Evolutionary conservation across 1,140 invertebrate species (phyloP), one percentile per base, ranked within the genome.

Genomic region (Dolichoris vasculosae): DNA sequence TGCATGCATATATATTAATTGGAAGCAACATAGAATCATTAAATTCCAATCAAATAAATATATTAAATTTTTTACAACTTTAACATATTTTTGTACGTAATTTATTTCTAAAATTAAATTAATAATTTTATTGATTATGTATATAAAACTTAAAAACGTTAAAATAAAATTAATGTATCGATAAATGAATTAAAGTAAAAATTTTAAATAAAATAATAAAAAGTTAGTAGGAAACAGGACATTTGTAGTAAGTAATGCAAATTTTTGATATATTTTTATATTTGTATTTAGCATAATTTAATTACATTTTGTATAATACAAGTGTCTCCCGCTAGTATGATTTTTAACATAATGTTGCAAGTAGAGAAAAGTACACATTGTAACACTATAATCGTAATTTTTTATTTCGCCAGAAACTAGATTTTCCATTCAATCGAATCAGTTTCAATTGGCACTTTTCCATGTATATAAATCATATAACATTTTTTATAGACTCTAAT

Each of bases 251-350:
- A 75, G n/a, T n/a, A 46, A 11, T 48, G 17, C 4, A 48, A 43
- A 0, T 40, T 73, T 73, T 26, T 40, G 35, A 11, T 40, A 17
- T 76, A 51, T 35, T 32, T 51, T 26, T 83, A 55, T 86, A 83
- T 73, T 86, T 79, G 1, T 80, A 80, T 86, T 83, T 79, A 73
- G 32, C 46, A 48, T 86, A 30, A 78, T 80, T 73, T 83, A 82
- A 79, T 80, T 86, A 83, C 76, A 80, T 79, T 67, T 63, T 79
- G 9, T 86, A 86, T 83, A n/a, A 83, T 86, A 86, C 85, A 86
- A 79, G 83, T 63, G 4, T 83, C 59, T 67, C 48, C 59, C 63
- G 35, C 46, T 64, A 32, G 15, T 80, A 38, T 40, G 63, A 64
- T 82, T 64, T 40, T 59, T 43, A 80, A 84, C 77, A 73, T 3